Evolutionary conservation across 2,797 vertebrate genomes (phyloP).

Genomic region (Spheniscus humboldti): DNA sequence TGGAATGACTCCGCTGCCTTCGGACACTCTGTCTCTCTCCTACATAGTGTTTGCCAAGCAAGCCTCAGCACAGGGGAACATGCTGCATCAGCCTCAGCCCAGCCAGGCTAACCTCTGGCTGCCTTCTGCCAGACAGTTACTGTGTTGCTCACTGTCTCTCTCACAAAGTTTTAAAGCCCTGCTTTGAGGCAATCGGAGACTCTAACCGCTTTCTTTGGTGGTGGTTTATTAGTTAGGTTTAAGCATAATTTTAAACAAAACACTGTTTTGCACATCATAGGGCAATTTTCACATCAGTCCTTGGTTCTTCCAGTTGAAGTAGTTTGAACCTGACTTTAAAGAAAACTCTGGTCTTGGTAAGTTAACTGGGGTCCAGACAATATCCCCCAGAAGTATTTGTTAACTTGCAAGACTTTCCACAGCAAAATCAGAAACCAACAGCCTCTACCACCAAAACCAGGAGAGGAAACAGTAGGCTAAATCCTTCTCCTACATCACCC

Average conservation of each 20-base stretch:
- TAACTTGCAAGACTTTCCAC: background rate
- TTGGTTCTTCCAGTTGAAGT: background rate
- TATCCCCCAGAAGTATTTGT: background rate
- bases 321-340: background rate
- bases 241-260: background rate
- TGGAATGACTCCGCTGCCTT: background rate
- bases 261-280: background rate
- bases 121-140: fast-evolving
- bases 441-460: background rate
- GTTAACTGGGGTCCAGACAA: background rate
- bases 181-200: background rate
- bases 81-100: background rate
- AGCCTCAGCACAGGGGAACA: background rate
- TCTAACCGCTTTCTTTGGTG: background rate
- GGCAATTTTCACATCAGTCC: background rate
- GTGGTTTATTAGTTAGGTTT: background rate
- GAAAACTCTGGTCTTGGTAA: background rate
- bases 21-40: background rate
- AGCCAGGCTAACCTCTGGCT: background rate
- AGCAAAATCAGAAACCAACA: background rate
- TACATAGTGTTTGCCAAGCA: fast-evolving
- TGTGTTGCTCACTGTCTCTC: background rate
- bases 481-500: background rate
- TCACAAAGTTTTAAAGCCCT: background rate
- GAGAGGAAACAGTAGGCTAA: background rate